Evolutionary conservation across 2,797 vertebrate species (phyloP), one percentile per base, ranked within the genome.

Genomic region (Cryptoblepharus egeriae): DNA sequence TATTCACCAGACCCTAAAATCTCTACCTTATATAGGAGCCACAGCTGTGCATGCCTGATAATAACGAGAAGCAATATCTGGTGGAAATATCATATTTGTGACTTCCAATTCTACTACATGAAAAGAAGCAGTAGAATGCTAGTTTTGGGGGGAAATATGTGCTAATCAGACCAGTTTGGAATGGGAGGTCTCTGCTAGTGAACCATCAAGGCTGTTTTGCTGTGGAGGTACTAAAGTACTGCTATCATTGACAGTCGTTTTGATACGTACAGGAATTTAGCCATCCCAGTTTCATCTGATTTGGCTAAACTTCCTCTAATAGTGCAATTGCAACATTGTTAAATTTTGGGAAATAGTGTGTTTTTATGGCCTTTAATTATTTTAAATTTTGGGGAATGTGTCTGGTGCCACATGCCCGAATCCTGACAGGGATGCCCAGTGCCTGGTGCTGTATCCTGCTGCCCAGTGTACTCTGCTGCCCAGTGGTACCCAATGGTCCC

Each of bases 101-200:
- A 92, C 87, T 92, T 69, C 55, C 28, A 81, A 70, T 87, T 81
- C 86, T 92, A 88, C 88, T 87, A 84, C 83, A 80, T 9, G 3
- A 89, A 92, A 79, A 92, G 84, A 74, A 92, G 75, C 55, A 88
- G 86, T 67, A 35, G 35, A 37, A 32, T 18, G 22, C 80, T 75
- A 78, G 82, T 55, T 91, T n/a, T 30, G 72, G 75, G 6, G 86
- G 85, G 84, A 68, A 81, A 78, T 87, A 70, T 1, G 63, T 81
- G 78, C 89, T 92, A 92, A 92, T 88, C 87, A 91, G 79, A 86
- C 65, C 20, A 75, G 65, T 90, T 94, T 90, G 88, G 85, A 58
- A 84, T 65, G n/a, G 39, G 87, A 85, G 74, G 2, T 64, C 63
- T 49, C 92, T 65, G 83, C 77, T 89, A 88, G 77, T 68, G 2